A percentile compares a stretch with the other conserved stretches of the same genome.
phyloP scores from a whole-genome alignment of 2,797 vertebrate species.

The Hylomyscus alleni region DNA sequence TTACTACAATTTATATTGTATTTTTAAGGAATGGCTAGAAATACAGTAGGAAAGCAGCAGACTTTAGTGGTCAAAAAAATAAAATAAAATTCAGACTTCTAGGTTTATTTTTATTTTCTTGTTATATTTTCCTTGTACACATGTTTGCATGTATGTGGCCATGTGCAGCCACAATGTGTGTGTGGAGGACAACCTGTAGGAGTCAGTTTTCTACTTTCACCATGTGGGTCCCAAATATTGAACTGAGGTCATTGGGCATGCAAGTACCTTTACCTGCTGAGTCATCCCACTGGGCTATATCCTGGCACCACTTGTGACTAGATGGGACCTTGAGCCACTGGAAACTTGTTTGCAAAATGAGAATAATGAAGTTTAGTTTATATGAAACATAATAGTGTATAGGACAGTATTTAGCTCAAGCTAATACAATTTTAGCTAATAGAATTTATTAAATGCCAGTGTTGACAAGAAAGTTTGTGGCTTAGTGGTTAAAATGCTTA shows the following conservation, averaged over 20 bases:
- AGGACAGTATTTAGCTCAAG: background rate
- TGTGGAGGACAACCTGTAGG: background rate
- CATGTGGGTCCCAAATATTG: background rate
- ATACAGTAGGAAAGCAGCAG: slow-evolving; percentile 12
- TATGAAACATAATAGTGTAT: slow-evolving; percentile 36
- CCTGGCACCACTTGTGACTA: slow-evolving; percentile 43
- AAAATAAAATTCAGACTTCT: slow-evolving; percentile 39
- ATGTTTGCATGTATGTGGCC: background rate
- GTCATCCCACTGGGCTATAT: background rate
- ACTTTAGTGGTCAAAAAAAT: slow-evolving; percentile 35
- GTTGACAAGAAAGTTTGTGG: background rate
- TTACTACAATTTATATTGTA: slow-evolving; percentile 31
- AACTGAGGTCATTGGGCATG: background rate
- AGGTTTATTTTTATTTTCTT: background rate
- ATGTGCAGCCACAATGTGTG: background rate
- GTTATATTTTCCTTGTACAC: background rate
- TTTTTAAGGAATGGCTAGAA: slow-evolving; percentile 34
- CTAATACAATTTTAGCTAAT: background rate
- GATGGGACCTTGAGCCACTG: slow-evolving; percentile 28
- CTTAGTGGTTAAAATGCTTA: background rate
- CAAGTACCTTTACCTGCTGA: background rate
- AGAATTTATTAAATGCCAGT: slow-evolving; percentile 23
- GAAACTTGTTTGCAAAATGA: slow-evolving; percentile 53
- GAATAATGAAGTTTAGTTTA: slow-evolving; percentile 39
- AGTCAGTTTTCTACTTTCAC: background rate